These are phyloP conservation scores for Argyrosomus japonicus DNA, from an alignment of 2,113 vertebrate species.

Conservation along the genomic window DNA sequence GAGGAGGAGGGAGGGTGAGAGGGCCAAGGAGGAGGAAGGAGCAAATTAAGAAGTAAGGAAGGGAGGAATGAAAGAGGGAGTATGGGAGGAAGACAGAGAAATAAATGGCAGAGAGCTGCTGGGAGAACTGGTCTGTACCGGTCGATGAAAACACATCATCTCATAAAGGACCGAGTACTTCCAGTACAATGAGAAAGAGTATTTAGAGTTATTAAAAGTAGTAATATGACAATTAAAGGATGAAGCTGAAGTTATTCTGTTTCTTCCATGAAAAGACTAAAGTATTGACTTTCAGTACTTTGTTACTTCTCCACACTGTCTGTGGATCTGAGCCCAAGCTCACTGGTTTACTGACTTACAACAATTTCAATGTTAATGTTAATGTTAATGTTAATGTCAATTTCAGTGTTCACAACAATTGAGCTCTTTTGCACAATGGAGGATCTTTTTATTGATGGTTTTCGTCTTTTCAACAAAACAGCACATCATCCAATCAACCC, in stretches of 20 bases:
- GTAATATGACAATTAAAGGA: not conserved
- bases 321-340: not conserved
- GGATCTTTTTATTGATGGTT: no score
- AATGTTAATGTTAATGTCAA: no score
- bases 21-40: conserved; percentile 18
- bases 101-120: conserved; percentile 6
- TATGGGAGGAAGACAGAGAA: conserved; percentile 14
- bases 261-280: not conserved
- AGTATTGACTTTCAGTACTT: not conserved
- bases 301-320: not conserved
- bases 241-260: not conserved
- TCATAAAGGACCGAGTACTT: not conserved
- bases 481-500: not conserved
- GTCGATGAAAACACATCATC: not conserved
- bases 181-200: not conserved
- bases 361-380: no score
- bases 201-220: not conserved
- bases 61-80: conserved; percentile 43
- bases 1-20: conserved; percentile 21
- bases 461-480: no score
- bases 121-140: not conserved
- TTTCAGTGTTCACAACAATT: not conserved
- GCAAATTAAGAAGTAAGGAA: conserved; percentile 60
- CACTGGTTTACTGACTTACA: not conserved
- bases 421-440: no score